phyloP scores from a whole-genome alignment of 2,797 vertebrate genomes.

The Spinibarbus caldwelli region DNA sequence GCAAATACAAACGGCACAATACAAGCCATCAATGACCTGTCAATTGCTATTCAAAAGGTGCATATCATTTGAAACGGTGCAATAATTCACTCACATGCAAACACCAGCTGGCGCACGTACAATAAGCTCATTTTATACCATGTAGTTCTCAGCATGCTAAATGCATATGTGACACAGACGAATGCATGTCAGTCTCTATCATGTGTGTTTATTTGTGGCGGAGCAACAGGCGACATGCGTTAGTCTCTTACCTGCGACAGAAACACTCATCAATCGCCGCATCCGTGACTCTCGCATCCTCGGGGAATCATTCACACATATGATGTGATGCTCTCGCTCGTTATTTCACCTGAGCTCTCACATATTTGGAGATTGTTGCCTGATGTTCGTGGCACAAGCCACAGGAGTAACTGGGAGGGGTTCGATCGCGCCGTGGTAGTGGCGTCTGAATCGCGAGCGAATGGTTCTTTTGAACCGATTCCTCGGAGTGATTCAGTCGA shows the following conservation, averaged over 20 bases:
- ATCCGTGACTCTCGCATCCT: constrained; percentile 56
- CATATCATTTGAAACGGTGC: background rate
- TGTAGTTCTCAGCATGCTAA: background rate
- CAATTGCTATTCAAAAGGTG: constrained; percentile 11
- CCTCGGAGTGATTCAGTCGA: background rate
- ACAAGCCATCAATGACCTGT: constrained; percentile 14
- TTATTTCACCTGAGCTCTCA: constrained; percentile 33
- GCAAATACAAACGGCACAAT: background rate
- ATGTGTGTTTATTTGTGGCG: constrained; percentile 10
- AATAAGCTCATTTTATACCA: background rate
- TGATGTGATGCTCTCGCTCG: constrained; percentile 1
- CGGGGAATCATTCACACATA: constrained; percentile 9
- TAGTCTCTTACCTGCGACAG: constrained; percentile 66
- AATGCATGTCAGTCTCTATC: constrained; percentile 11
- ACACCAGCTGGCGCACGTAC: background rate
- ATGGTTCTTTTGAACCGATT: background rate
- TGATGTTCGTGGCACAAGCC: constrained; percentile 32
- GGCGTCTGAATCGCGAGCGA: constrained; percentile 18
- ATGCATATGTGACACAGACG: background rate
- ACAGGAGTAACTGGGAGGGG: constrained; percentile 45
- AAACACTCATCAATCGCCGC: constrained; percentile 53
- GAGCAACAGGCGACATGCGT: constrained; percentile 71
- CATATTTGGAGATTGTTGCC: constrained; percentile 57
- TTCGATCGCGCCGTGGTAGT: constrained; percentile 37
- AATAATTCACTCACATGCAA: constrained; percentile 18